phyloP scores from a whole-genome alignment of 2,113 vertebrate genomes.

The Perognathus longimembris region DNA sequence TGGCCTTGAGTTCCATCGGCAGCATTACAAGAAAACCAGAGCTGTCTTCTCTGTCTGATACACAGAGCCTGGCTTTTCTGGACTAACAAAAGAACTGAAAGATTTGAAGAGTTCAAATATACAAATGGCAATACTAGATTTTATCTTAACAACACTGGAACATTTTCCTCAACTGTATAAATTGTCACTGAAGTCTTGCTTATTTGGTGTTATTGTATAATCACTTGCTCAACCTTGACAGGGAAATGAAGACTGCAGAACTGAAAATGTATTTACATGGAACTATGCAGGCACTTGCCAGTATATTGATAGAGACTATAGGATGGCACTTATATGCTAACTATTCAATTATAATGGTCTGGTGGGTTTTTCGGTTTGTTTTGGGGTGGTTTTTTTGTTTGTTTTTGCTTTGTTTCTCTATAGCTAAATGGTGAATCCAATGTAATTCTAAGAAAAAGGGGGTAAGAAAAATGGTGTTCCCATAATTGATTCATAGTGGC shows the following conservation, averaged over 20 bases:
- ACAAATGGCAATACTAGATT: constrained; percentile 32
- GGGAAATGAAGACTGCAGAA: neutral
- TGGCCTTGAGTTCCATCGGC: too few species aligned
- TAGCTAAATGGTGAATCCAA: constrained; percentile 29
- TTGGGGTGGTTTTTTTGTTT: constrained; percentile 9
- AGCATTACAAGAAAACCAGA: too few species aligned
- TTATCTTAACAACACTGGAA: constrained; percentile 23
- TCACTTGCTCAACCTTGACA: constrained; percentile 19
- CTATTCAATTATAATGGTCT: constrained; percentile 48
- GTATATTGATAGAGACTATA: neutral
- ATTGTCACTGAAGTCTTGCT: constrained; percentile 31
- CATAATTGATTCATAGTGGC: too few species aligned
- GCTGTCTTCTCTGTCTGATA: too few species aligned
- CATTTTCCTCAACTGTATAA: constrained; percentile 16
- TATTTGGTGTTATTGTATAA: constrained; percentile 49
- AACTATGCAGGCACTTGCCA: constrained; percentile 9
- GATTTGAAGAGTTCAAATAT: constrained; percentile 38
- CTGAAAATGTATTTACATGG: constrained; percentile 46
- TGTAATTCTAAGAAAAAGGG: constrained; percentile 55
- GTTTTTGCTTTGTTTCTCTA: neutral
- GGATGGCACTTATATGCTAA: constrained; percentile 52
- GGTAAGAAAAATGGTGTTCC: neutral
- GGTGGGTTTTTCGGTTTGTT: neutral
- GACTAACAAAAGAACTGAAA: neutral
- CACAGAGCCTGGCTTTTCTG: neutral